These are phyloP conservation scores for Blastobasis adustella DNA, from an alignment of 2,888 invertebrate genomes.

Conservation along the genomic window DNA sequence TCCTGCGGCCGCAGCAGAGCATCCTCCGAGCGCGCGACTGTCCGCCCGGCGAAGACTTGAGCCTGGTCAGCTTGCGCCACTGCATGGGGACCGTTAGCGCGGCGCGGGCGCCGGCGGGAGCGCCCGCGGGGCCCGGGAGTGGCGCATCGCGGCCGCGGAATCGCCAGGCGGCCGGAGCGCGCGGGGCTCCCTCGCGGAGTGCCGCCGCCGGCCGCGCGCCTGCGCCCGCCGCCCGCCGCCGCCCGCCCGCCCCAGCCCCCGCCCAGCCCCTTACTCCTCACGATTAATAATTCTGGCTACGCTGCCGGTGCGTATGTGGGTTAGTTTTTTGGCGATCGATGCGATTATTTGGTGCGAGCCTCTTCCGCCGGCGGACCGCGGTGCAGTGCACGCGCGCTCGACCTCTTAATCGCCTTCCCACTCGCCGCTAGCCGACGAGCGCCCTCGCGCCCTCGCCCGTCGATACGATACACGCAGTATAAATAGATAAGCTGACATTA, in stretches of 20 bases:
- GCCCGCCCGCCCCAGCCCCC: constrained; percentile 40
- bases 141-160: constrained; percentile 62
- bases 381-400: constrained; percentile 39
- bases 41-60: constrained; percentile 80
- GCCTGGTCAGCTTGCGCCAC: constrained; percentile 89
- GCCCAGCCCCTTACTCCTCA: constrained; percentile 58
- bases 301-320: constrained; percentile 74
- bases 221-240: constrained; percentile 37
- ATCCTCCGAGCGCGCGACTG: constrained; percentile 87
- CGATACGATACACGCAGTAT: background rate
- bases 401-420: constrained; percentile 57
- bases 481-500: constrained; percentile 2
- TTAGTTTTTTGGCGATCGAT: constrained; percentile 75
- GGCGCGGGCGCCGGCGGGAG: constrained; percentile 58
- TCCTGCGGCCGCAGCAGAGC: constrained; percentile 96
- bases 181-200: constrained; percentile 69
- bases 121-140: constrained; percentile 65
- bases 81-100: constrained; percentile 84
- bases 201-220: constrained; percentile 55
- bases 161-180: constrained; percentile 61
- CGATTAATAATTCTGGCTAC: constrained; percentile 74
- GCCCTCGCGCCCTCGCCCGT: background rate
- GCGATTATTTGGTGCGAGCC: constrained; percentile 65
- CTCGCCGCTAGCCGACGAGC: constrained; percentile 31
- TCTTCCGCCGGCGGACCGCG: constrained; percentile 41